Base-by-base conservation (phyloP, 2,888 invertebrate genomes). In the Polymixis flavicincta region DNA sequence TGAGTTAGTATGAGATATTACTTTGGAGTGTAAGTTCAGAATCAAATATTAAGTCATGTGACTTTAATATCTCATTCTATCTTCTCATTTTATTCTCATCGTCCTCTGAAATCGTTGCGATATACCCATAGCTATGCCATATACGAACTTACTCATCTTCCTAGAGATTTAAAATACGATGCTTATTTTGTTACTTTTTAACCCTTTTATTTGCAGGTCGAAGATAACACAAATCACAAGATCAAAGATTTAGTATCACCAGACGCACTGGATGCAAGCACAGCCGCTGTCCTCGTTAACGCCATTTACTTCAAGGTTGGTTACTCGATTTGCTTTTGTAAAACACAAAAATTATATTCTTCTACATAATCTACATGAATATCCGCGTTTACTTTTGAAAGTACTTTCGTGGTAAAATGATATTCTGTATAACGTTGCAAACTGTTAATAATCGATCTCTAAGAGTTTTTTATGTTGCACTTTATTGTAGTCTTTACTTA, bases 281-380 rank as follows among this genome's bases (percentile, higher is more conserved):
- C 98, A 0, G 95, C 97, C 60, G 94, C 98, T 80, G 97, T 99
- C 2, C 96, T 99, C 13, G 97, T 98, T 1, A 99, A 98, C 92
- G 98, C 98, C 0, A 97, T 99, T 63, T 98, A 98, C 91, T 99
- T 99, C 94, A 98, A 98, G 95, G 97, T 97, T 88, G 42, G 52
- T 50, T 25, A 25, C 32, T 52, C 17, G 3, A 28, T 45, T 59
- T 61, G 59, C 14, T 65, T 57, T 52, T 6, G 0, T 48, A 22
- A 50, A 76, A 67, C 17, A 7, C 9, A n/a, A 64, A n/a, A 25
- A 25, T 45, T 22, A 14, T 59, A 22, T 52, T 19, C 9, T 55
- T 25, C 17, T 17, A 17, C 1, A n/a, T 54, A 54, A 66, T 28
- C 22, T 55, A 42, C 32, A 7, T 71, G 19, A 17, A 70, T 42